phyloP scores from a whole-genome alignment of 2,797 vertebrate species.

The Microchirus variegatus region DNA sequence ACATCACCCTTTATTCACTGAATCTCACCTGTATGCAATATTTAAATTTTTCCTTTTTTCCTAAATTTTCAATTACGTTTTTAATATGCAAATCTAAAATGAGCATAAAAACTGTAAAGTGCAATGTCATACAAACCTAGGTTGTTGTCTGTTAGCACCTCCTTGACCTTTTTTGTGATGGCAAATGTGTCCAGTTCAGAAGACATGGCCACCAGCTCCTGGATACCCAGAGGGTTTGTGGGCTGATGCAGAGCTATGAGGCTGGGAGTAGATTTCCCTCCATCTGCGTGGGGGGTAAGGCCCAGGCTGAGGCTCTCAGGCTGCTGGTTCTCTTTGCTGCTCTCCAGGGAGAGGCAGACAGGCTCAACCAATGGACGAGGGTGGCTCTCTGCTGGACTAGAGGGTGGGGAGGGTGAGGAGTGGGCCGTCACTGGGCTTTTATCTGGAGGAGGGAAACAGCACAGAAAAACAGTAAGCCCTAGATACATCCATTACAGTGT shows the following conservation, averaged over 20 bases:
- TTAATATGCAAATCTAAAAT: no score
- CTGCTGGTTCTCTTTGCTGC: slow-evolving; percentile 98
- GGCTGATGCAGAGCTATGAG: slow-evolving; percentile 74
- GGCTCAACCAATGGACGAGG: slow-evolving; percentile 87
- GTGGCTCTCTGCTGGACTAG: slow-evolving; percentile 86
- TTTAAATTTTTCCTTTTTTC: no score
- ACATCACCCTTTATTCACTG: no score
- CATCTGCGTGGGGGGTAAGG: slow-evolving; percentile 63
- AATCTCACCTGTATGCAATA: no score
- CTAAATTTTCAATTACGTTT: neutral
- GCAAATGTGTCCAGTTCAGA: slow-evolving; percentile 94
- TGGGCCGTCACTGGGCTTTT: slow-evolving; percentile 86
- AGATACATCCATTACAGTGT: no score
- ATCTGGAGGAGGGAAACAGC: slow-evolving; percentile 59
- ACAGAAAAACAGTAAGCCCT: neutral
- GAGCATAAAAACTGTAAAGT: neutral
- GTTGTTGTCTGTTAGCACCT: slow-evolving; percentile 98
- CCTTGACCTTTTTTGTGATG: slow-evolving; percentile 98
- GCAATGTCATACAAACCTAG: slow-evolving; percentile 82
- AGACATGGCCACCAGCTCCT: slow-evolving; percentile 97
- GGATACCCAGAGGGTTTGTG: slow-evolving; percentile 88
- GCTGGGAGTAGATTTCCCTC: slow-evolving; percentile 80
- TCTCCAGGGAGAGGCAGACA: slow-evolving; percentile 87
- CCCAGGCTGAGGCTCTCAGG: slow-evolving; percentile 82
- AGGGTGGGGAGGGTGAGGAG: slow-evolving; percentile 90